Conservation (phyloP, 2,888 invertebrate species). For the Dugesia japonica region DNA sequence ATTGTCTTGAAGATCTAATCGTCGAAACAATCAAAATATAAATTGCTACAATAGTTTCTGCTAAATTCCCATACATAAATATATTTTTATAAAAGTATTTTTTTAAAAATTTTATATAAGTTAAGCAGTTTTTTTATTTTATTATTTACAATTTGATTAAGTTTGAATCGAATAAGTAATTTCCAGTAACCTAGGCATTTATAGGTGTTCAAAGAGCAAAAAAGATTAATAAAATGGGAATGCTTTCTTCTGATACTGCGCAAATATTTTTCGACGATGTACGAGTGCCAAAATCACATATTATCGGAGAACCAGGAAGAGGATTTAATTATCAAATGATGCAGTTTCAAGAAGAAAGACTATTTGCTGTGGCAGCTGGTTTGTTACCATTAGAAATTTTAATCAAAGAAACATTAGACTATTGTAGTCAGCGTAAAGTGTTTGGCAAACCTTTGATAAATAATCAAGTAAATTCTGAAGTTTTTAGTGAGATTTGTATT, state of each 20-base stretch:
- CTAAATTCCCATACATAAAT: too few species aligned
- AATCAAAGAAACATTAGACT: conserved; percentile 50
- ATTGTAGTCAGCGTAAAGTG: conserved; percentile 49
- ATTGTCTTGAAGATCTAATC: too few species aligned
- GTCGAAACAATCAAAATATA: too few species aligned
- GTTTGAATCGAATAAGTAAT: too few species aligned
- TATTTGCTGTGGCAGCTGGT: conserved; percentile 45
- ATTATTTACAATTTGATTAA: conserved; percentile 12
- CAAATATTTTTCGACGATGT: conserved; percentile 53
- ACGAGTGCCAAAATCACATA: conserved; percentile 49
- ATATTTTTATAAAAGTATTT: too few species aligned
- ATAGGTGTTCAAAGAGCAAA: conserved; percentile 45
- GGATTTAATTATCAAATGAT: conserved; percentile 53
- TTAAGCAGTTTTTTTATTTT: too few species aligned
- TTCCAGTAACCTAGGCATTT: too few species aligned
- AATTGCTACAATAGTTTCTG: too few species aligned
- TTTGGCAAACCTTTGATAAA: conserved; percentile 50
- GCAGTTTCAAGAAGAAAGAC: conserved; percentile 52
- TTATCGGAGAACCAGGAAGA: conserved; percentile 51
- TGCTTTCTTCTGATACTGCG: conserved; percentile 51
- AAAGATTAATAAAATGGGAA: conserved; percentile 51
- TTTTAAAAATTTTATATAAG: too few species aligned
- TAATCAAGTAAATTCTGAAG: conserved; percentile 40
- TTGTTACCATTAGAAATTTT: conserved; percentile 45
- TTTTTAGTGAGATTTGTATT: too few species aligned